A percentile compares a stretch with the other conserved stretches of the same genome.
These are phyloP conservation scores for Mamestra configurata DNA, from an alignment of 1,140 invertebrate species.

Conservation along the genomic window DNA sequence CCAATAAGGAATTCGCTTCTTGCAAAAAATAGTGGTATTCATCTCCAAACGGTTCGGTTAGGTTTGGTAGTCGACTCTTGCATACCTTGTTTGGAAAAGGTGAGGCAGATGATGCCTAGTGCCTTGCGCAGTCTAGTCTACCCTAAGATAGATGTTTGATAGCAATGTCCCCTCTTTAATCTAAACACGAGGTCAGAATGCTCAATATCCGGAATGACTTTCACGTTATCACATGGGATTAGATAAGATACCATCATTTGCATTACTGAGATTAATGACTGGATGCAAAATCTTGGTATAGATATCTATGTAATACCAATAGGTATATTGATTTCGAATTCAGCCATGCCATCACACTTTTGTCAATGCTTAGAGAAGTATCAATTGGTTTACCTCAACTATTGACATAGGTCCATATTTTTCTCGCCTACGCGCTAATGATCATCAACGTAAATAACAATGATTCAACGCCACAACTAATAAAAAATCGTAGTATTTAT, in stretches of 20 bases:
- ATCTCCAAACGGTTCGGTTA: no score
- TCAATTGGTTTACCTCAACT: neutral
- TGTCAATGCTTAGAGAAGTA: neutral
- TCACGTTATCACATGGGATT: neutral
- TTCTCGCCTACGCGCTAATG: slow-evolving; percentile 20
- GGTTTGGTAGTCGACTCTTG: no score
- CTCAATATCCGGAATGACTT: neutral
- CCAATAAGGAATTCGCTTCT: no score
- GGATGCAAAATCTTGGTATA: neutral
- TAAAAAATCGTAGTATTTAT: slow-evolving; percentile 29
- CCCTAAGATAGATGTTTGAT: no score
- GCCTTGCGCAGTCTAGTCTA: no score
- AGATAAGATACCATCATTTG: neutral
- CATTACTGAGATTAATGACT: neutral
- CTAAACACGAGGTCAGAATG: no score
- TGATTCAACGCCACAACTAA: slow-evolving; percentile 30
- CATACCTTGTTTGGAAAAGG: no score
- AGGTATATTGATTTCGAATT: neutral
- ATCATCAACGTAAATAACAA: slow-evolving; percentile 47
- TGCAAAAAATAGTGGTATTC: no score
- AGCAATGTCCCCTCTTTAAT: no score
- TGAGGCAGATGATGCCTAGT: no score
- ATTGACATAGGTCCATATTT: slow-evolving; percentile 18
- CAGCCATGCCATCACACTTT: neutral
- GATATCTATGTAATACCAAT: no score